Evolutionary conservation across 2,113 vertebrate genomes (phyloP).

Genomic region (Patagioenas fasciata): DNA sequence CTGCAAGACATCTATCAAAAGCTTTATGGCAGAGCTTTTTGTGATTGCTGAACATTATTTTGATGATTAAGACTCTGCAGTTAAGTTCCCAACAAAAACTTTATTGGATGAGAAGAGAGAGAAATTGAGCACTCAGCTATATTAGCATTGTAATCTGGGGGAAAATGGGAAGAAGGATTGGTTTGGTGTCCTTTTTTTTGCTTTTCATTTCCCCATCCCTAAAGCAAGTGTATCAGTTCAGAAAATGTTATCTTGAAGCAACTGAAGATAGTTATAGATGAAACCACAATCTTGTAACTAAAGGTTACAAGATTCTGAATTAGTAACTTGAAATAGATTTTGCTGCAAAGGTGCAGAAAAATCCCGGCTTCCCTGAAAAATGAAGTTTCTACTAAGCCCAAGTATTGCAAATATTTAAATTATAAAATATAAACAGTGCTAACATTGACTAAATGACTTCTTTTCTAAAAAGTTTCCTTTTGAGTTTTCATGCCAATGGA

Average conservation of each 20-base stretch:
- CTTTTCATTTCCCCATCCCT: neutral
- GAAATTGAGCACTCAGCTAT: neutral
- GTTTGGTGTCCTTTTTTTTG: neutral
- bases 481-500: neutral
- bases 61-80: neutral
- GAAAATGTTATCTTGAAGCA: neutral
- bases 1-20: slow-evolving; percentile 58
- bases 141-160: neutral
- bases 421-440: neutral
- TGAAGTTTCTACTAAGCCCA: neutral
- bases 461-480: neutral
- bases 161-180: neutral
- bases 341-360: neutral
- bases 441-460: neutral
- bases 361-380: neutral
- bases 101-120: neutral
- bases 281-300: neutral
- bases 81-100: neutral
- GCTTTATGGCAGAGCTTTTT: slow-evolving; percentile 38
- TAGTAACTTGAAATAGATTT: neutral
- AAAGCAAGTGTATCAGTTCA: neutral
- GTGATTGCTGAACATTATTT: slow-evolving; percentile 25
- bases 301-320: neutral
- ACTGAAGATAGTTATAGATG: neutral
- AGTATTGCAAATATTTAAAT: neutral